Percentiles rank a stretch among this genome's conserved stretches.
These are phyloP conservation scores for Tetragnatha montana DNA, from an alignment of 2,888 invertebrate species.

Conservation along the genomic window DNA sequence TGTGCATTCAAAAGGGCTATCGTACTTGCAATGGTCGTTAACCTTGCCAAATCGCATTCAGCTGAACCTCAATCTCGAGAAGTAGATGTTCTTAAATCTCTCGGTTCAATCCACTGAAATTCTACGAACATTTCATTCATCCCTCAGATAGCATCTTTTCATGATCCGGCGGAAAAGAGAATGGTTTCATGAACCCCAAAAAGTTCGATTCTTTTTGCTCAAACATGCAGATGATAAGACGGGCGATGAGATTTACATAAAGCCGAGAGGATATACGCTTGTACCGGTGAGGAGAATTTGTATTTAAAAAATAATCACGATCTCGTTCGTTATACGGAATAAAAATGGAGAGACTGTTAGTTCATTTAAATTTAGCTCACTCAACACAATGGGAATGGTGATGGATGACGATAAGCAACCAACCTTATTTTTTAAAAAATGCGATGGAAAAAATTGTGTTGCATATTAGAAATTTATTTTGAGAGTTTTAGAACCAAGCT, in stretches of 20 bases:
- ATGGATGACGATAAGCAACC: too few species aligned
- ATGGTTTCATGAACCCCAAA: conserved; percentile 13
- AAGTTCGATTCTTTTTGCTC: not conserved
- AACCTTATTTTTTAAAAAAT: too few species aligned
- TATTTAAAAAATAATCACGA: too few species aligned
- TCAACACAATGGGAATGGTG: too few species aligned
- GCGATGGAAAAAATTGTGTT: too few species aligned
- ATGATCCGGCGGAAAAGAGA: not conserved
- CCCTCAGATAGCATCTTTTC: not conserved
- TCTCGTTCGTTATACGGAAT: too few species aligned
- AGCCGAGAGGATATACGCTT: not conserved
- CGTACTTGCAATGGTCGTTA: not conserved
- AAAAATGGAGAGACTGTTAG: too few species aligned
- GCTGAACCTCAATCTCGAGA: not conserved
- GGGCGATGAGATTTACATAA: not conserved
- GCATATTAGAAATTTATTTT: too few species aligned
- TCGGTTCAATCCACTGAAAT: not conserved
- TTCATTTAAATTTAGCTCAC: too few species aligned
- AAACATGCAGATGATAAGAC: not conserved
- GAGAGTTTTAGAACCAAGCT: too few species aligned
- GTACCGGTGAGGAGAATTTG: too few species aligned
- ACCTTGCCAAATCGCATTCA: conserved; percentile 8
- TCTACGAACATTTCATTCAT: conserved; percentile 3
- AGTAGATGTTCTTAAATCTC: not conserved
- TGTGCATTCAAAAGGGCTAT: not conserved